Conservation (phyloP, 2,888 invertebrate genomes). For the Spatulosminthurus flaviceps region DNA sequence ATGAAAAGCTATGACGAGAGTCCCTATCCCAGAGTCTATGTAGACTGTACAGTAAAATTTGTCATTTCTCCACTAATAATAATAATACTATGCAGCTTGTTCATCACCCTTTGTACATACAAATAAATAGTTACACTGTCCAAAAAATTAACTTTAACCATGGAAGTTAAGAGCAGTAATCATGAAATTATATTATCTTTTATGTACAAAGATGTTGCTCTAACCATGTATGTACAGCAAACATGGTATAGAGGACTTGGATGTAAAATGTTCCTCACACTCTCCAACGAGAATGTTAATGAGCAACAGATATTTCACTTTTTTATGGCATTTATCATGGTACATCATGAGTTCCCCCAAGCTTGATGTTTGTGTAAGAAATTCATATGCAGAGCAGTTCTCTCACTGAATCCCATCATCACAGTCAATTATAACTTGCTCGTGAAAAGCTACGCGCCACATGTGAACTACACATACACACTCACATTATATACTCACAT, state of each 20-base stretch:
- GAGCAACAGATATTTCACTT: slow-evolving; percentile 13
- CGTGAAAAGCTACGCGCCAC: neutral
- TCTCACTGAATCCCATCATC: neutral
- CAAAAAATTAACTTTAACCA: neutral
- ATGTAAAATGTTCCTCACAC: neutral
- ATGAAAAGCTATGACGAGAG: too few species aligned
- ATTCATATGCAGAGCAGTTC: slow-evolving; percentile 18
- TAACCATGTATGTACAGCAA: neutral
- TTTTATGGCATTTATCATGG: slow-evolving; percentile 18
- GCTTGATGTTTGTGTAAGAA: slow-evolving; percentile 1
- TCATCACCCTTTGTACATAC: neutral
- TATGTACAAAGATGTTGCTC: too few species aligned
- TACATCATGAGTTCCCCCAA: neutral
- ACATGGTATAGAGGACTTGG: neutral
- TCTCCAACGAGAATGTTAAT: slow-evolving; percentile 10
- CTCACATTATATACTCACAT: too few species aligned
- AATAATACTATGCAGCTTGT: too few species aligned
- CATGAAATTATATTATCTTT: slow-evolving; percentile 26
- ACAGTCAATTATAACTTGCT: slow-evolving; percentile 4
- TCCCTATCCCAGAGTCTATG: too few species aligned
- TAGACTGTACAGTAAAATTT: neutral
- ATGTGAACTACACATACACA: neutral
- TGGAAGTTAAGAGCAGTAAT: slow-evolving; percentile 1
- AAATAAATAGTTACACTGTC: slow-evolving; percentile 22
- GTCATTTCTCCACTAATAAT: slow-evolving; percentile 26